These are phyloP conservation scores for Megalops cyprinoides DNA, from an alignment of 2,797 vertebrate species.

Conservation along the genomic window DNA sequence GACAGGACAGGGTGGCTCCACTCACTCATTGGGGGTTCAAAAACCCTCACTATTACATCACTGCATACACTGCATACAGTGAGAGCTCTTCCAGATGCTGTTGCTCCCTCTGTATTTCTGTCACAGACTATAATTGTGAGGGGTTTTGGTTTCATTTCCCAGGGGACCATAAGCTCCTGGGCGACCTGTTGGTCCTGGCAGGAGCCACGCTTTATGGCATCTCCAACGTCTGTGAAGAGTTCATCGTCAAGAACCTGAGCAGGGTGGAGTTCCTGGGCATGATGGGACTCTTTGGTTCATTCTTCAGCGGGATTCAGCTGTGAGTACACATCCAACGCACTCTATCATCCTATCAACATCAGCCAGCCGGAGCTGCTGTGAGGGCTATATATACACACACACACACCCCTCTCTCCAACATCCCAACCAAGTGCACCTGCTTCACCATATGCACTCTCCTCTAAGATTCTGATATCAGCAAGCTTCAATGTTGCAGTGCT, in stretches of 20 bases:
- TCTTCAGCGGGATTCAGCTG: conserved; percentile 96
- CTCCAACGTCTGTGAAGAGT: conserved; percentile 92
- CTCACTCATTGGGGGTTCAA: too few relatives aligned
- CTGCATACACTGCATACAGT: too few relatives aligned
- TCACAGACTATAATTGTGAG: neutral
- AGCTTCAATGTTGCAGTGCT: too few relatives aligned
- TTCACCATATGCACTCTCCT: too few relatives aligned
- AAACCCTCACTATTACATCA: too few relatives aligned
- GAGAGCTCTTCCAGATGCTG: too few relatives aligned
- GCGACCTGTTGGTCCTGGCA: conserved; percentile 89
- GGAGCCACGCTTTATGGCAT: conserved; percentile 90
- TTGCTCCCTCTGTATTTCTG: too few relatives aligned
- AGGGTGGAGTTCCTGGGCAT: conserved; percentile 93
- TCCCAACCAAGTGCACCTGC: too few relatives aligned
- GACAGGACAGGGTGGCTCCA: too few relatives aligned
- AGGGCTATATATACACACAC: too few relatives aligned
- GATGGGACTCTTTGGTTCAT: conserved; percentile 94
- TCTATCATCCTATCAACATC: neutral
- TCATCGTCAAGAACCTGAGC: conserved; percentile 90
- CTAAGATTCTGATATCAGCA: too few relatives aligned
- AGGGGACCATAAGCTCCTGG: conserved; percentile 92
- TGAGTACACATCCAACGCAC: conserved; percentile 67
- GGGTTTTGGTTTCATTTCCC: neutral
- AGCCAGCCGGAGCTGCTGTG: neutral
- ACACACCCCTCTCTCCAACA: too few relatives aligned